These are phyloP conservation scores for Promerops cafer DNA, from an alignment of 2,113 vertebrate genomes.

Conservation along the genomic window DNA sequence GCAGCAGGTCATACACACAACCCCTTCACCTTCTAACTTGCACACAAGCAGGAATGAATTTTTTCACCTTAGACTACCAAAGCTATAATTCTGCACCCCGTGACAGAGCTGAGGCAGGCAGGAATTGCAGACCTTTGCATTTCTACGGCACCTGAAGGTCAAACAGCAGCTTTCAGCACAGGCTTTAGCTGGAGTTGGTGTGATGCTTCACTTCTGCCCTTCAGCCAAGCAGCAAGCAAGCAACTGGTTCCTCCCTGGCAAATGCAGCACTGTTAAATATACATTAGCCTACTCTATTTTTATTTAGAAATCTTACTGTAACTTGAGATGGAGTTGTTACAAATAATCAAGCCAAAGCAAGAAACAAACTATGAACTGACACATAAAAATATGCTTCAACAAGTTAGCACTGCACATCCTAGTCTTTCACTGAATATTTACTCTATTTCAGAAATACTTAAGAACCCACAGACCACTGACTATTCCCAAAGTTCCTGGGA, in stretches of 20 bases:
- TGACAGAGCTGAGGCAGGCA: background rate
- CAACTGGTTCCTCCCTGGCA: background rate
- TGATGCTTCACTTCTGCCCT: background rate
- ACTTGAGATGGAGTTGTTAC: background rate
- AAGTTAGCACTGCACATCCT: background rate
- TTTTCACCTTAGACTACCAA: background rate
- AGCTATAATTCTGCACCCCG: rapidly evolving
- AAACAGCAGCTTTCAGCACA: background rate
- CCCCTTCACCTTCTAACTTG: background rate
- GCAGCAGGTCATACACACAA: background rate
- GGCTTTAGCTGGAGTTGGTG: background rate
- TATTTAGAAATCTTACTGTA: background rate
- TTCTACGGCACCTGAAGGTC: background rate
- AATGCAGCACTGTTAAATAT: background rate
- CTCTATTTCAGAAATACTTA: background rate
- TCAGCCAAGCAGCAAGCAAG: background rate
- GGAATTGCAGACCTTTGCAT: background rate
- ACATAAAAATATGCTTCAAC: background rate
- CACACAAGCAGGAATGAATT: background rate
- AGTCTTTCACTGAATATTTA: background rate
- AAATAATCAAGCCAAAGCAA: slow-evolving; percentile 1
- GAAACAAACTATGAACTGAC: background rate
- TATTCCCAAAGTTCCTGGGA: background rate
- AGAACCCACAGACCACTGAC: background rate
- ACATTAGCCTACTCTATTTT: background rate